Percentiles rank a stretch among this genome's conserved stretches.
Evolutionary conservation across 2,113 vertebrate genomes (phyloP).

Genomic region (Dunckerocampus dactyliophorus): DNA sequence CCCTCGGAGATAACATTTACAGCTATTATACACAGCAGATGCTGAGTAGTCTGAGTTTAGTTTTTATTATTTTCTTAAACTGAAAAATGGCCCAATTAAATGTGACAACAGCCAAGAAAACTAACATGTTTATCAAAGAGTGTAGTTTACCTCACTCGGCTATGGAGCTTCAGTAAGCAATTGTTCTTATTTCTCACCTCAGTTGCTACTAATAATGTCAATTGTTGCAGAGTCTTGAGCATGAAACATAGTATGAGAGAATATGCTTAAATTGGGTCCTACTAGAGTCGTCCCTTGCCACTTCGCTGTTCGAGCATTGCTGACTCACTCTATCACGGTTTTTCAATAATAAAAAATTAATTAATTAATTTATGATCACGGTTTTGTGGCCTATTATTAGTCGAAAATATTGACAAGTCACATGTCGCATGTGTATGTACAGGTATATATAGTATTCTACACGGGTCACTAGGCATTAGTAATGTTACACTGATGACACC

Average conservation of each 20-base stretch:
- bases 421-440: too few relatives aligned
- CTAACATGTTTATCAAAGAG: constrained; percentile 35
- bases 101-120: constrained; percentile 30
- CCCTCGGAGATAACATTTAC: constrained; percentile 16
- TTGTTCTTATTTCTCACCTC: constrained; percentile 64
- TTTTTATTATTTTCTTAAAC: constrained; percentile 15
- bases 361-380: too few relatives aligned
- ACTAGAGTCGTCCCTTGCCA: too few relatives aligned
- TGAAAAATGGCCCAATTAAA: constrained; percentile 25
- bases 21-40: constrained; percentile 7
- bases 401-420: too few relatives aligned
- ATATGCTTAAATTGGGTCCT: too few relatives aligned
- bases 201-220: constrained; percentile 50
- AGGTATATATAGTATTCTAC: too few relatives aligned
- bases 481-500: too few relatives aligned
- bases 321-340: too few relatives aligned
- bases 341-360: too few relatives aligned
- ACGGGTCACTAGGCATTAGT: too few relatives aligned
- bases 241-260: constrained; percentile 37
- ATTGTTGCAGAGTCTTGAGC: constrained; percentile 44
- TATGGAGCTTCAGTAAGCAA: constrained; percentile 46
- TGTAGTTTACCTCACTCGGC: constrained; percentile 6
- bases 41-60: background rate
- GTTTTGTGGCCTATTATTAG: too few relatives aligned
- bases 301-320: too few relatives aligned